Conservation (phyloP, 2,113 vertebrate genomes). For the Cisticola juncidis region DNA sequence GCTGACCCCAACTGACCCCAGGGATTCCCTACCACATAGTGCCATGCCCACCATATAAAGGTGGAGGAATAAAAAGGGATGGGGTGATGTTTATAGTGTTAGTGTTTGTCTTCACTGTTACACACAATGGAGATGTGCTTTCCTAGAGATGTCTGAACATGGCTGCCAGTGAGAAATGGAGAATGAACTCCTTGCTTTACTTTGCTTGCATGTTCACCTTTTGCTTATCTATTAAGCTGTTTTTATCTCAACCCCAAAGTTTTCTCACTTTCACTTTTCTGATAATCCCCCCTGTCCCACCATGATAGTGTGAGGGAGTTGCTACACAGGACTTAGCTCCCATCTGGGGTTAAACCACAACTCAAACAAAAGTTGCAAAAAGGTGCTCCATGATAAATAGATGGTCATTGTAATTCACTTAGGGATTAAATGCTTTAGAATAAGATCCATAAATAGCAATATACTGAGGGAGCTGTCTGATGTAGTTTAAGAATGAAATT, state of each 20-base stretch:
- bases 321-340: not conserved
- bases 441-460: not conserved
- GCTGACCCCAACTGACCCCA: not conserved
- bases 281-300: not conserved
- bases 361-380: not conserved
- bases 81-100: fast-evolving
- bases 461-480: not conserved
- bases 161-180: not conserved
- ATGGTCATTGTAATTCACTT: not conserved
- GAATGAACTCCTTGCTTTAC: not conserved
- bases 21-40: not conserved
- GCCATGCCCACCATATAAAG: too few relatives aligned
- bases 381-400: not conserved
- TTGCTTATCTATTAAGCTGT: not conserved
- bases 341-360: not conserved
- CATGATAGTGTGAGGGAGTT: not conserved
- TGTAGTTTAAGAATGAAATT: not conserved
- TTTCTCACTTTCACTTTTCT: not conserved
- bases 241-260: not conserved
- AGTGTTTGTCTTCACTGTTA: not conserved
- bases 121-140: fast-evolving
- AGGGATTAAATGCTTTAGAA: not conserved
- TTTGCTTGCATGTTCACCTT: not conserved
- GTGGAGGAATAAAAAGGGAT: not conserved
- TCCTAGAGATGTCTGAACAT: not conserved